phyloP scores from a whole-genome alignment of 2,797 vertebrate species.

The Adrianichthys oophorus region DNA sequence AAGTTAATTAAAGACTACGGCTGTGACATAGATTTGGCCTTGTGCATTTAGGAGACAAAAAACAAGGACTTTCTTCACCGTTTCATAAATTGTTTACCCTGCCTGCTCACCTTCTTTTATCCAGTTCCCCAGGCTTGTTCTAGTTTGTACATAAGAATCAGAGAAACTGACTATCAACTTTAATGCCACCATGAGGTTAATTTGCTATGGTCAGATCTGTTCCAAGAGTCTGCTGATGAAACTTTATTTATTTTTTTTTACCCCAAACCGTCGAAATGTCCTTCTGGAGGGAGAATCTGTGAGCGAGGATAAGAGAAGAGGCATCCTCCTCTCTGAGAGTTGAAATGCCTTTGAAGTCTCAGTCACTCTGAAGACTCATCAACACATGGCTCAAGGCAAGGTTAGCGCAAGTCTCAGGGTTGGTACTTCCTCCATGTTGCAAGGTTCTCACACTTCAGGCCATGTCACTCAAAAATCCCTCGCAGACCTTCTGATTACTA shows the following conservation, averaged over 20 bases:
- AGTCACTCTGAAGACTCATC: conserved; percentile 70
- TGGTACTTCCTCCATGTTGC: conserved; percentile 62
- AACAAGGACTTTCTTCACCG: conserved; percentile 9
- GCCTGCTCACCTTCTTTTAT: conserved; percentile 8
- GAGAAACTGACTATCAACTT: conserved; percentile 38
- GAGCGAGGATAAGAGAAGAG: conserved; percentile 66
- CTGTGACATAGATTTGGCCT: conserved; percentile 45
- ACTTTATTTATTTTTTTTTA: conserved; percentile 18
- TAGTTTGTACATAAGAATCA: conserved; percentile 33
- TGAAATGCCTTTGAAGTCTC: conserved; percentile 73
- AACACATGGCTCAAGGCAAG: conserved; percentile 73
- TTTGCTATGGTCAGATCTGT: conserved; percentile 36
- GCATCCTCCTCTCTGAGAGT: conserved; percentile 59
- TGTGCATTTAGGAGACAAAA: conserved; percentile 19
- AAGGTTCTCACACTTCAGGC: conserved; percentile 63
- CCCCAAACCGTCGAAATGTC: conserved; percentile 53
- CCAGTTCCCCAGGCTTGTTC: conserved; percentile 18
- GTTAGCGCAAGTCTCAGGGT: conserved; percentile 62
- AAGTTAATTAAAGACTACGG: conserved; percentile 65
- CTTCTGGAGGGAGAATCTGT: conserved; percentile 52
- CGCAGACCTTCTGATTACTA: conserved; percentile 45
- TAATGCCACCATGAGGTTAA: conserved; percentile 23
- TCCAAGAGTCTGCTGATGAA: conserved; percentile 52
- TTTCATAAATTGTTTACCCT: conserved; percentile 6
- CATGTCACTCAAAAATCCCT: conserved; percentile 46